Evolutionary conservation across 2,113 vertebrate species (phyloP), one percentile per base, ranked within the genome.

Genomic region (Perccottus glenii): DNA sequence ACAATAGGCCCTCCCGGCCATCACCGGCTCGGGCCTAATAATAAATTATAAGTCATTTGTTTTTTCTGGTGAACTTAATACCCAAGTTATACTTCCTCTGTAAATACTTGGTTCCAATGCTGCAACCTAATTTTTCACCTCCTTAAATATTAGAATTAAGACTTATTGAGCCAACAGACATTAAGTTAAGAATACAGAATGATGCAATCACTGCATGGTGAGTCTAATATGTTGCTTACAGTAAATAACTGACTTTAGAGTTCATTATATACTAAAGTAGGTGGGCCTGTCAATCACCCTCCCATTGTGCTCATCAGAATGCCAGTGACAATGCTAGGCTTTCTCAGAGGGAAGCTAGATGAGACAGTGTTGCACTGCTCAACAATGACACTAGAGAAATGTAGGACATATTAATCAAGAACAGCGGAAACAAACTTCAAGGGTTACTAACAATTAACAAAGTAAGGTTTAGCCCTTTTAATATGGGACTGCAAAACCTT

Each of bases 231-330:
- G 3, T 9, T 12, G 19, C 36, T 65, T 63, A 53, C 19, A 73
- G 50, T 71, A 67, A 73, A 66, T 62, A 60, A 60, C 55, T 47
- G 48, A 35, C 32, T 11, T 11, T 46, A n/a, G n/a, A 19, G 44
- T 47, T 61, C 8, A 65, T 47, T 12, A 60, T 51, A 35, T 73
- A 51, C n/a, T 35, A 44, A 19, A 45, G 58, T 44, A 55, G 58
- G 60, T 9, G 65, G 63, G 67, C 65, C 53, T 69, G 69, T 70
- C 75, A 73, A 50, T 71, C 59, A 70, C n/a, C 40, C 50, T 55
- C 65, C 48, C 14, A 44, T 59, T 71, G 63, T 2, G 9, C 45
- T 58, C 35, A 52, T 60, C 60, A 56, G 53, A 16, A 48, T n/a
- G 47, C n/a, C n/a, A 47, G 42, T 11, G 12, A 48, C 3, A 53